phyloP scores from a whole-genome alignment of 1,140 invertebrate species.

The Harlomillsia oculata region DNA sequence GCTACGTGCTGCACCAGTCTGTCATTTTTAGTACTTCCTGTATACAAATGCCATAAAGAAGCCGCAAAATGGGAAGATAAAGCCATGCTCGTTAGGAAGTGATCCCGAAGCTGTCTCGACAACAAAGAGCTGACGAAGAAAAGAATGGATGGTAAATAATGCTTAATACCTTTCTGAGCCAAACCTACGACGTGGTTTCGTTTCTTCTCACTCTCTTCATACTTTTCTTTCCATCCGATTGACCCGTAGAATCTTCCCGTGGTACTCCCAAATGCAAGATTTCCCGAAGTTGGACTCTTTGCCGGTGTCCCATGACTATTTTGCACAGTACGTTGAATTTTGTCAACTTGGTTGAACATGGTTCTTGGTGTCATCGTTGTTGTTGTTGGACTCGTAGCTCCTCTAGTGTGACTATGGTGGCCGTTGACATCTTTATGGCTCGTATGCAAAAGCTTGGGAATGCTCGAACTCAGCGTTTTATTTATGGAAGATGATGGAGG shows the following conservation, averaged over 20 bases:
- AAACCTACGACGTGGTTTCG: slow-evolving; percentile 24
- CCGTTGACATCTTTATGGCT: neutral
- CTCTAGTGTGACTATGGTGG: neutral
- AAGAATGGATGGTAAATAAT: too few species aligned
- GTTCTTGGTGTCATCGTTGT: neutral
- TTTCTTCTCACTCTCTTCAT: slow-evolving; percentile 35
- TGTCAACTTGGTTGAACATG: slow-evolving; percentile 1
- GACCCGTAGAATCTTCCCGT: slow-evolving; percentile 15
- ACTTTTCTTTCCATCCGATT: slow-evolving; percentile 34
- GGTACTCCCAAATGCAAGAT: slow-evolving; percentile 2
- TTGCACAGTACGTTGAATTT: slow-evolving; percentile 1
- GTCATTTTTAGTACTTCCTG: too few species aligned
- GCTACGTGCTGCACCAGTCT: too few species aligned
- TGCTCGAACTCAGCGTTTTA: slow-evolving; percentile 7
- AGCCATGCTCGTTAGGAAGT: too few species aligned
- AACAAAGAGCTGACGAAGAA: too few species aligned
- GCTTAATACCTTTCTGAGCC: slow-evolving; percentile 33
- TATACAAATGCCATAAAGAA: too few species aligned
- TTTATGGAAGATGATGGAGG: too few species aligned
- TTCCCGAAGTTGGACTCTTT: neutral
- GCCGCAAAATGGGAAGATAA: too few species aligned
- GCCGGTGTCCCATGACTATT: neutral
- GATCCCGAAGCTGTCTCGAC: too few species aligned
- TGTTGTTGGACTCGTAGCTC: neutral
- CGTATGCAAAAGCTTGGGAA: slow-evolving; percentile 4